A percentile compares a stretch with the other conserved stretches of the same genome.
phyloP scores from a whole-genome alignment of 2,113 vertebrate species.

The Corythornis cristatus region DNA sequence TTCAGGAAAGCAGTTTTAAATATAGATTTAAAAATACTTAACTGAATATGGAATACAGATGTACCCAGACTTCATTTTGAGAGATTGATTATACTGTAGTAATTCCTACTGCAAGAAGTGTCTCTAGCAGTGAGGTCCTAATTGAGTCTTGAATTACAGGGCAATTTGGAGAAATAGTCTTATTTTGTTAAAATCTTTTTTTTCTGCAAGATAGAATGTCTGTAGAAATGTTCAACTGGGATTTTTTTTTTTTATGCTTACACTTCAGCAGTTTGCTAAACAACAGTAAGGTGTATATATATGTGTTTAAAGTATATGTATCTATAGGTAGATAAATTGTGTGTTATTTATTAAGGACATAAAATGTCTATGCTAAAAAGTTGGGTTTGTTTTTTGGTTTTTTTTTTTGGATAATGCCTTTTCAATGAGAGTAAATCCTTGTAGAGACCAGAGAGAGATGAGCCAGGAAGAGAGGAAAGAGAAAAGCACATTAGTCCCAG shows the following conservation, averaged over 20 bases:
- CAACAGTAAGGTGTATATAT: too few relatives aligned
- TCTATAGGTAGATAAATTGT: not conserved
- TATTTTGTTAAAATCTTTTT: not conserved
- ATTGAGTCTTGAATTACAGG: not conserved
- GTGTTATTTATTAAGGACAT: not conserved
- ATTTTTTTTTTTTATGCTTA: not conserved
- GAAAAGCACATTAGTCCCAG: not conserved
- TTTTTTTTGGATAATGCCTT: not conserved
- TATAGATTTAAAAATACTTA: slow-evolving; percentile 4
- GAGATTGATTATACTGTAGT: not conserved
- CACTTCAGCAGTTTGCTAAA: not conserved
- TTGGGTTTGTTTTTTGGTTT: not conserved
- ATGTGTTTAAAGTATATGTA: too few relatives aligned
- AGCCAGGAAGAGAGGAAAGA: not conserved
- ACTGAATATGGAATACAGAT: not conserved
- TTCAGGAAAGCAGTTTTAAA: slow-evolving; percentile 13
- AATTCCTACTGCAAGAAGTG: not conserved
- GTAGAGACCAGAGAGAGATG: not conserved
- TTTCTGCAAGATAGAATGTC: not conserved
- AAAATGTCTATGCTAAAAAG: not conserved
- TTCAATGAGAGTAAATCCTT: not conserved
- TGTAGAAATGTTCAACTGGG: not conserved
- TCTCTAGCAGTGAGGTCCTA: not conserved
- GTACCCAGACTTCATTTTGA: not conserved
- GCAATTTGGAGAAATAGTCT: not conserved